Conservation (phyloP, 92 coral and sea anemone species). For the Phenganax subtilis region DNA sequence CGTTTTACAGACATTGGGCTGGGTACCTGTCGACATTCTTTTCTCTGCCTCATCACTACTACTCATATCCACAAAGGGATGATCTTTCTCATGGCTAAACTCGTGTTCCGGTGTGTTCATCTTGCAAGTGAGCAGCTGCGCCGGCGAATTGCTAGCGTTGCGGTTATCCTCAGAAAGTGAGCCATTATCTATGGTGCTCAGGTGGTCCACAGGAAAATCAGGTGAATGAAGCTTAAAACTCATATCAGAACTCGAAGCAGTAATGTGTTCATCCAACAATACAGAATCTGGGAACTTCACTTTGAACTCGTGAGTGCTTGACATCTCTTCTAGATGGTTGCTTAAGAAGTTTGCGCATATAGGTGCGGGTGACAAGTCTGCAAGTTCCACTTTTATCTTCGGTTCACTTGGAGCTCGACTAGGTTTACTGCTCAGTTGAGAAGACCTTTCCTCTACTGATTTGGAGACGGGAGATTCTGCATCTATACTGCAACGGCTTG, state of each 20-base stretch:
- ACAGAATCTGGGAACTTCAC: slow-evolving; percentile 24
- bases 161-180: not conserved
- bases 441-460: not conserved
- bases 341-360: slow-evolving; percentile 19
- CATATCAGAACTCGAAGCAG: slow-evolving; percentile 11
- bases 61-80: not conserved
- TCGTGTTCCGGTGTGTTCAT: slow-evolving; percentile 38
- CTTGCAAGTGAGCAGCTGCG: not conserved
- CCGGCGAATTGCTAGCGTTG: slow-evolving; percentile 17
- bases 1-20: not conserved
- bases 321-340: slow-evolving; percentile 18
- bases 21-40: not conserved
- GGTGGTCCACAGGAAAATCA: slow-evolving; percentile 8
- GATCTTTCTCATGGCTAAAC: slow-evolving; percentile 9
- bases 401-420: not conserved
- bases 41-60: not conserved
- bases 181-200: not conserved
- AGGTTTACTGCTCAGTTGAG: not conserved
- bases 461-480: slow-evolving; percentile 1
- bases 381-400: not conserved
- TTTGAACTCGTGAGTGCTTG: slow-evolving; percentile 22
- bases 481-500: slow-evolving; percentile 5
- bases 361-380: slow-evolving; percentile 3
- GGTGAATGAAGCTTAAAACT: slow-evolving; percentile 26
- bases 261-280: slow-evolving; percentile 8